phyloP scores from a whole-genome alignment of 2,113 vertebrate genomes.

The Eretmochelys imbricata region DNA sequence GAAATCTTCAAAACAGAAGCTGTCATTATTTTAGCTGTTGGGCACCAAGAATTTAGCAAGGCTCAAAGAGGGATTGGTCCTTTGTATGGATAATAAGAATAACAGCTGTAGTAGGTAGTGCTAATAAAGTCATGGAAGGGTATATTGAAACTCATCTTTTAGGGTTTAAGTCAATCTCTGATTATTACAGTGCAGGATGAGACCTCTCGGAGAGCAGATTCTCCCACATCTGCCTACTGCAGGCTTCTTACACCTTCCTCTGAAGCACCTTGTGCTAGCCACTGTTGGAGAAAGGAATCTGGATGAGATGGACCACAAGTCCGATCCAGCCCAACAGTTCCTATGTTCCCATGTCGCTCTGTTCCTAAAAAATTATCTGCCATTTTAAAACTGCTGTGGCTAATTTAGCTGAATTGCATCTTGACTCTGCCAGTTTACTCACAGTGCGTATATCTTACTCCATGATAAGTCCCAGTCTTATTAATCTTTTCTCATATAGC shows the following conservation, averaged over 20 bases:
- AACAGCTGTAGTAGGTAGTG: background rate
- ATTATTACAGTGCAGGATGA: background rate
- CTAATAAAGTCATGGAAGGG: too few relatives aligned
- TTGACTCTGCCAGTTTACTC: background rate
- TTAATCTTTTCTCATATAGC: too few relatives aligned
- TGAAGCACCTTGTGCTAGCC: background rate
- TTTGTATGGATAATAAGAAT: background rate
- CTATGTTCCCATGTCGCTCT: background rate
- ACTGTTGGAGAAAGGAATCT: background rate
- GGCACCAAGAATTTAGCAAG: background rate
- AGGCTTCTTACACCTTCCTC: background rate
- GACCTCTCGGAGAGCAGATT: background rate
- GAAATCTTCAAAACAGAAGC: background rate
- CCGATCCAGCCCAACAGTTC: background rate
- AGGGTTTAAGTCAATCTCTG: background rate
- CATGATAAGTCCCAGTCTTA: too few relatives aligned
- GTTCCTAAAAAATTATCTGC: background rate
- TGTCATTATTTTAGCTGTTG: background rate
- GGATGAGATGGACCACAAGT: background rate
- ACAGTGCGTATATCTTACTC: background rate
- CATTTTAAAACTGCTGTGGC: background rate
- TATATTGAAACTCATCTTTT: background rate
- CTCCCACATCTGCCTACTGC: background rate
- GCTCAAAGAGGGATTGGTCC: background rate
- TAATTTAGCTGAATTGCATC: background rate